phyloP scores from a whole-genome alignment of 2,888 invertebrate genomes.

The Drosophila recens region DNA sequence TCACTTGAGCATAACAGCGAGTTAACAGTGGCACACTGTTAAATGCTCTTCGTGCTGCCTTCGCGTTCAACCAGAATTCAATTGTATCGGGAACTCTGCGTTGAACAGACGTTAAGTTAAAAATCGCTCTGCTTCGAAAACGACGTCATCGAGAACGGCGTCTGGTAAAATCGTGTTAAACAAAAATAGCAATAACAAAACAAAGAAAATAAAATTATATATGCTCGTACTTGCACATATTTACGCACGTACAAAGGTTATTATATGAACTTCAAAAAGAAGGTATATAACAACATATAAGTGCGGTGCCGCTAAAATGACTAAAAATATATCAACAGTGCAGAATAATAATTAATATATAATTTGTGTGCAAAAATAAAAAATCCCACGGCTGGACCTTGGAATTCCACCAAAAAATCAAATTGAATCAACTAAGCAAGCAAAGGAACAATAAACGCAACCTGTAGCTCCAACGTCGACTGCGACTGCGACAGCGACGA shows the following conservation, averaged over 20 bases:
- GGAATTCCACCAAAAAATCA: conserved; percentile 19
- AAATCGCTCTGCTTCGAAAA: conserved; percentile 30
- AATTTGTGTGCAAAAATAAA: not conserved
- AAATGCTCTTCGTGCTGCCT: conserved; percentile 36
- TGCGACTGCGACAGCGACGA: conserved; percentile 31
- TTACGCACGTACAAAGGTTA: conserved; percentile 19
- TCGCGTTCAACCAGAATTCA: conserved; percentile 51
- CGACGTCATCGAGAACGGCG: conserved; percentile 55
- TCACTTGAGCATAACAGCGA: conserved; percentile 45
- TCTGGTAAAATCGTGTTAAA: conserved; percentile 45
- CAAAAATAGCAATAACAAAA: conserved; percentile 48
- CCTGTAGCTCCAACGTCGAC: conserved; percentile 66
- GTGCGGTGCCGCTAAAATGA: conserved; percentile 66
- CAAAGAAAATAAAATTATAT: conserved; percentile 28
- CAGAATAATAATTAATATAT: conserved; percentile 20
- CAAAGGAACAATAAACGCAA: conserved; percentile 54
- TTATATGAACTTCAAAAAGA: conserved; percentile 7
- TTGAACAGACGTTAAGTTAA: conserved; percentile 63
- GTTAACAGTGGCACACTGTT: conserved; percentile 39
- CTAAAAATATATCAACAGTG: conserved; percentile 46
- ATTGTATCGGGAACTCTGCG: conserved; percentile 69
- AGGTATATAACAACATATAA: conserved; percentile 22
- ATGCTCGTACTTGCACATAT: conserved; percentile 14
- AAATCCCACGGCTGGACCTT: conserved; percentile 21
- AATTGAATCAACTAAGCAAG: conserved; percentile 5